Conservation (phyloP, 2,797 vertebrate genomes). For the Melanogrammus aeglefinus region DNA sequence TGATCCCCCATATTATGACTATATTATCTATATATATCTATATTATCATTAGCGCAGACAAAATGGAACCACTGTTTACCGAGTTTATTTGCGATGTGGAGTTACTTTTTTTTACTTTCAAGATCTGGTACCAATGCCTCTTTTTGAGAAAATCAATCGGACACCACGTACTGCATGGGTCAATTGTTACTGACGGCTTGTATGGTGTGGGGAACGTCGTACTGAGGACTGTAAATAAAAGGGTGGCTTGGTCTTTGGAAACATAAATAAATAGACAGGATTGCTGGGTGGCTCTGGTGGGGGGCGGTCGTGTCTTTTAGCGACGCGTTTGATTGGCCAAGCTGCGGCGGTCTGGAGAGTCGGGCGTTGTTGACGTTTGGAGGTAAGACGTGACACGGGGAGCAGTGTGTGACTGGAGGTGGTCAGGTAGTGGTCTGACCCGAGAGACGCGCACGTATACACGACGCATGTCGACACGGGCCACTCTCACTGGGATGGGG, state of each 20-base stretch:
- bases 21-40: no score
- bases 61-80: not conserved
- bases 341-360: not conserved
- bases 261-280: not conserved
- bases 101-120: not conserved
- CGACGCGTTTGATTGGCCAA: not conserved
- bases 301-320: not conserved
- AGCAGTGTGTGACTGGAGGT: constrained; percentile 41
- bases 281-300: not conserved
- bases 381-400: not conserved
- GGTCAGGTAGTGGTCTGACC: constrained; percentile 35
- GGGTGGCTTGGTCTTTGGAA: not conserved
- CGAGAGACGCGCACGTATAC: not conserved
- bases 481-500: constrained; percentile 17
- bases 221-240: not conserved
- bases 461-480: not conserved
- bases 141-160: not conserved
- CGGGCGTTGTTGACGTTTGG: constrained; percentile 22
- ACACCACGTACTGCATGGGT: not conserved
- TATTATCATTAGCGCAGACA: not conserved
- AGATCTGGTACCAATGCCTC: not conserved
- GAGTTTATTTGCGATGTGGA: not conserved
- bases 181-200: not conserved
- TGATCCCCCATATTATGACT: no score
- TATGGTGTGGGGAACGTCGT: not conserved